Percentiles rank a stretch among this genome's conserved stretches.
phyloP scores from a whole-genome alignment of 2,888 invertebrate genomes.

The Digitonthophagus gazella region DNA sequence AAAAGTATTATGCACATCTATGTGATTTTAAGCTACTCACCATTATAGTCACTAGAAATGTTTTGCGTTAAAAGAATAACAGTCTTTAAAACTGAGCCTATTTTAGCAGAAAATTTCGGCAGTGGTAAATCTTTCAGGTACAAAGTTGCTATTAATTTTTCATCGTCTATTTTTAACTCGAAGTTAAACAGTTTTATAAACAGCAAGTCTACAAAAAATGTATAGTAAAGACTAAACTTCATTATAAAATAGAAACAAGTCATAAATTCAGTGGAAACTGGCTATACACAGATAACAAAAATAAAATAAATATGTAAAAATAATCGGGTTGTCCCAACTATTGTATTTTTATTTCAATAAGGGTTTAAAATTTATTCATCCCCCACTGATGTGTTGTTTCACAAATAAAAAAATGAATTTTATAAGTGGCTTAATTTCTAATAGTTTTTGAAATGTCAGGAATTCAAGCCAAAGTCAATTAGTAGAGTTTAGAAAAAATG shows the following conservation, averaged over 20 bases:
- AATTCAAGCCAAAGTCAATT: no score
- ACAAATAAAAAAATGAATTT: no score
- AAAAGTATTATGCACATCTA: slow-evolving; percentile 3
- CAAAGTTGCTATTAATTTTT: slow-evolving; percentile 37
- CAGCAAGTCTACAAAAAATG: slow-evolving; percentile 37
- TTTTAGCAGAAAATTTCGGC: slow-evolving; percentile 37
- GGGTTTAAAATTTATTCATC: no score
- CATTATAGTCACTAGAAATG: slow-evolving; percentile 26
- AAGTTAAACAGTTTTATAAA: slow-evolving; percentile 40
- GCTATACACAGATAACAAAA: no score
- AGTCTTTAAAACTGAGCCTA: slow-evolving; percentile 36
- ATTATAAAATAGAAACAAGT: no score
- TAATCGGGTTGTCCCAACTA: no score
- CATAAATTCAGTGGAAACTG: not conserved
- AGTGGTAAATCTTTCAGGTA: slow-evolving; percentile 41
- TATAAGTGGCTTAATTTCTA: no score
- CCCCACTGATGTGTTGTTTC: no score
- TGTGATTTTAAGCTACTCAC: slow-evolving; percentile 20
- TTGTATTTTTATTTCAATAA: no score
- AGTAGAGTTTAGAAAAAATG: no score
- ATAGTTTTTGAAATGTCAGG: no score
- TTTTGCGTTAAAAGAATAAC: slow-evolving; percentile 39
- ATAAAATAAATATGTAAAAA: no score
- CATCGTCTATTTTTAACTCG: slow-evolving; percentile 34
- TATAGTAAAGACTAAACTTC: not conserved